phyloP scores from a whole-genome alignment of 2,888 invertebrate genomes.

The Drosophila parthenogenetica region DNA sequence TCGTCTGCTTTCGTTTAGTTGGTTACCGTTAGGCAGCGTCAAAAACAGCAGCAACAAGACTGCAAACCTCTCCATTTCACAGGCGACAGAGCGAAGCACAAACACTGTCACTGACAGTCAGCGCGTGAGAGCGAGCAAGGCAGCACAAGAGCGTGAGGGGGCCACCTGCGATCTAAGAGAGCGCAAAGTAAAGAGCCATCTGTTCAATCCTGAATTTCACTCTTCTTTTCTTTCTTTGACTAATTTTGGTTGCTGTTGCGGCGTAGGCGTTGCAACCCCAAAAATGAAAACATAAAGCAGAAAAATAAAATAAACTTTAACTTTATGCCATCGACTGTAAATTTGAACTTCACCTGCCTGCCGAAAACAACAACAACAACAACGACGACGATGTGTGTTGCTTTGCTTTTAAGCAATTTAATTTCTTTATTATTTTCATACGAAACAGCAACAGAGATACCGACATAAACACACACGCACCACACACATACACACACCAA shows the following conservation, averaged over 20 bases:
- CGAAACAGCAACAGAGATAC: constrained; percentile 52
- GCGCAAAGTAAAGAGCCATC: constrained; percentile 3
- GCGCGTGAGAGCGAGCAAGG: constrained; percentile 1
- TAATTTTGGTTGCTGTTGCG: constrained; percentile 10
- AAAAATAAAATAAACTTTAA: constrained; percentile 36
- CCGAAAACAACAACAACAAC: constrained; percentile 11
- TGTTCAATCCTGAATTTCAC: constrained; percentile 7
- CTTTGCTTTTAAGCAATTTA: constrained; percentile 73
- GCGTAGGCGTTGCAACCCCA: constrained; percentile 42
- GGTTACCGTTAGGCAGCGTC: constrained; percentile 60
- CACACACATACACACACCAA: constrained; percentile 5
- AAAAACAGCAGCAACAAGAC: neutral
- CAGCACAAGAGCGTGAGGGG: neutral
- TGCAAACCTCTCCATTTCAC: constrained; percentile 15
- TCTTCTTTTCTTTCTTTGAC: constrained; percentile 33
- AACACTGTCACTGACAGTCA: constrained; percentile 1
- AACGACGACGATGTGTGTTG: constrained; percentile 31
- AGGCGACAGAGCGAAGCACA: constrained; percentile 23
- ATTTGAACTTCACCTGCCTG: constrained; percentile 55
- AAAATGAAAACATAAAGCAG: too few relatives aligned
- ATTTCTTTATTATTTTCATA: constrained; percentile 82
- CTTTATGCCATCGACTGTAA: constrained; percentile 57
- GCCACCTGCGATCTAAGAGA: constrained; percentile 1
- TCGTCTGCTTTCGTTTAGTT: constrained; percentile 7
- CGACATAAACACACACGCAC: constrained; percentile 20